phyloP scores from a whole-genome alignment of 2,113 vertebrate genomes.

The Stictonetta naevosa region DNA sequence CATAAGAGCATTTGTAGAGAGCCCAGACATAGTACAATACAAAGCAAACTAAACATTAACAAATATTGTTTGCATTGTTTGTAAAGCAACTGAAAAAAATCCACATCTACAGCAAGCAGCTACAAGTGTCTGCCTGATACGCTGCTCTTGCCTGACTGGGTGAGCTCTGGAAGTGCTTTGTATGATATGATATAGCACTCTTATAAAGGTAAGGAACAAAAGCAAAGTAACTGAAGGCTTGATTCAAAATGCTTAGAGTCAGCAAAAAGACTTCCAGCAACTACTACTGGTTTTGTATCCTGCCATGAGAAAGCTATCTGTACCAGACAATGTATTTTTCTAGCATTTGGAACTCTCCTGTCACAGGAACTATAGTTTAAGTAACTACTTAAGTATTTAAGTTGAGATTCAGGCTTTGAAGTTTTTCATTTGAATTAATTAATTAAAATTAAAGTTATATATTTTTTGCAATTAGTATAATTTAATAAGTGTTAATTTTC shows the following conservation, averaged over 20 bases:
- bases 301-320: neutral
- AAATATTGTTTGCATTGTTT: neutral
- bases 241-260: neutral
- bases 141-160: neutral
- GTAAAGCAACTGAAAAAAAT: neutral
- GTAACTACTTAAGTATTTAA: neutral
- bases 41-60: neutral
- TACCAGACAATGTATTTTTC: neutral
- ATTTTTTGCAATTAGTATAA: neutral
- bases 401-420: neutral
- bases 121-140: neutral
- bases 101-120: neutral
- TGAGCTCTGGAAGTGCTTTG: neutral
- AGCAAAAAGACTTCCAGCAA: neutral
- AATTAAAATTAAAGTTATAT: neutral
- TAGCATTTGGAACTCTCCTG: neutral
- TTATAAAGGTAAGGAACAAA: neutral
- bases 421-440: neutral
- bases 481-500: neutral
- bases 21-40: neutral
- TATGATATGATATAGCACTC: fast-evolving
- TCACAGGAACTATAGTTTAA: neutral
- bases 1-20: neutral
- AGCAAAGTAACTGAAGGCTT: neutral
- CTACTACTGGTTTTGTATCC: neutral